Conservation (phyloP, 2,888 invertebrate species). For the Amiota communis region DNA sequence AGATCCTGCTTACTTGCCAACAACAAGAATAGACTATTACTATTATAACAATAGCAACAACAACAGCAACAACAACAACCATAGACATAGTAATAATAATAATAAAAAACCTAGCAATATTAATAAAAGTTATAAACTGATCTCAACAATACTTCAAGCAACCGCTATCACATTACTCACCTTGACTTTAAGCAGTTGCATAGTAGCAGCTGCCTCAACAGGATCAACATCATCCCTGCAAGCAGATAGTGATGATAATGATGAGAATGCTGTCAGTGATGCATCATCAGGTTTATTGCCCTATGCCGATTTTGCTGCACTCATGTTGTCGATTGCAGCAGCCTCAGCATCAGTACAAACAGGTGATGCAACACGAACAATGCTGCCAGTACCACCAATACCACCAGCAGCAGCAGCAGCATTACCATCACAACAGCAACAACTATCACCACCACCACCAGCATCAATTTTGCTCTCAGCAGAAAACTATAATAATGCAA, state of each 20-base stretch:
- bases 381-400: neutral
- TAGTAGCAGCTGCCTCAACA: slow-evolving; percentile 44
- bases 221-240: slow-evolving; percentile 28
- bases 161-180: slow-evolving; percentile 57
- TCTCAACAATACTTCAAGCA: slow-evolving; percentile 50
- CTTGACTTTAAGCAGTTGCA: slow-evolving; percentile 58
- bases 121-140: slow-evolving; percentile 51
- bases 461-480: neutral
- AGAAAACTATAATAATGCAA: too few relatives aligned
- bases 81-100: slow-evolving; percentile 6
- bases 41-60: slow-evolving; percentile 30
- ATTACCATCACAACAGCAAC: slow-evolving; percentile 42
- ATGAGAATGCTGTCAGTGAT: too few relatives aligned
- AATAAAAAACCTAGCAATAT: slow-evolving; percentile 13
- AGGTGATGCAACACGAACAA: too few relatives aligned
- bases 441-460: slow-evolving; percentile 55
- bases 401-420: slow-evolving; percentile 5
- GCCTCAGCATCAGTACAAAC: too few relatives aligned
- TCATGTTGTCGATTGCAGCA: too few relatives aligned
- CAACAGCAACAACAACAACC: slow-evolving; percentile 15
- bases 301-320: too few relatives aligned
- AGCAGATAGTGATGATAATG: slow-evolving; percentile 16
- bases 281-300: too few relatives aligned
- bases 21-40: neutral
- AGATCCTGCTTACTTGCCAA: slow-evolving; percentile 16